Evolutionary conservation across 2,113 vertebrate genomes (phyloP), one percentile per base, ranked within the genome.

Genomic region (Ascaphus truei): DNA sequence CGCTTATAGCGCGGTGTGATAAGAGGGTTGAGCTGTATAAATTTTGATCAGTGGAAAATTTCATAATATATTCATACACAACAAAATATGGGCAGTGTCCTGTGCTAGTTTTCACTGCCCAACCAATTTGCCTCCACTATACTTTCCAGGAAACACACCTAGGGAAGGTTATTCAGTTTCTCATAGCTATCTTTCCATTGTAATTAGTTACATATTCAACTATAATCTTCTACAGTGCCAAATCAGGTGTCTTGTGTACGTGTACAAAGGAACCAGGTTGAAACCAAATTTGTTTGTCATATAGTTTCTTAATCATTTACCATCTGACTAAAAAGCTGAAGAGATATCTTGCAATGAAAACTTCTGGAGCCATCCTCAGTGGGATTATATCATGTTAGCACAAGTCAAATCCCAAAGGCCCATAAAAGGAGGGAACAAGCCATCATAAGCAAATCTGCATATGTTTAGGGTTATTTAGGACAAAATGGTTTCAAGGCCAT

Each of bases 131-230:
- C 23, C 47, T 41, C 41, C n/a, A n/a, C n/a, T n/a, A n/a, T 18
- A n/a, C 16, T 59, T 39, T 68, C 47, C 25, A 58, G 65, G 55
- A 68, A 59, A 68, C 65, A 68, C 65, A 59, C 55, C 66, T 69
- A 59, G 50, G 12, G 39, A 59, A 50, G 66, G 56, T 69, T 51
- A 60, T 15, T 18, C 23, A 12, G 55, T 59, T 68, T 50, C n/a
- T 16, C 10, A 23, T 5, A 23, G 41, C 25, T 48, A 47, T 60
- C n/a, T 69, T 69, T 60, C 55, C 66, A 68, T 68, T 68, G 53
- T 30, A 68, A 48, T 68, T 68, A 53, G 63, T 66, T 66, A 66
- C n/a, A 56, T 27, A 66, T 55, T 66, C 27, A 66, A 30, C 25
- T 55, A 31, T 16, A 30, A 30, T 20, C 27, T 16, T 37, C 2